Percentiles rank a stretch among this genome's conserved stretches.
These are phyloP conservation scores for Astreopora myriophthalma DNA, from an alignment of 64 coral and sea anemone genomes.

Conservation along the genomic window DNA sequence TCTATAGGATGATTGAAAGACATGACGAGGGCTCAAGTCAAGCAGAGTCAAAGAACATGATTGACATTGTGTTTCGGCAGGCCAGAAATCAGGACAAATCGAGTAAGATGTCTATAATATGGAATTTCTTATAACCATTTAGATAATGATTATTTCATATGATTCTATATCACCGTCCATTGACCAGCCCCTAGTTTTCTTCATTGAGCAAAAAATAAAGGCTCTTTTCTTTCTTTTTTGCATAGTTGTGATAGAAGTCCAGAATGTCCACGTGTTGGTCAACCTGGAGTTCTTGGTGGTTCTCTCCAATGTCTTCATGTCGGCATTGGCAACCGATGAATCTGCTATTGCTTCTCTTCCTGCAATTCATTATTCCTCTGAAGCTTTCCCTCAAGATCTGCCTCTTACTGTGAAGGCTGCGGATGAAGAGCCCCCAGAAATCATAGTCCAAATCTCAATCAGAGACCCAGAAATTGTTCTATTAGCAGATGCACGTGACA, in stretches of 20 bases:
- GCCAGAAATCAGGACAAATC: constrained; percentile 70
- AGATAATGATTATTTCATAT: no score
- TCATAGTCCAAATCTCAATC: constrained; percentile 69
- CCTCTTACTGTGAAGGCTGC: background rate
- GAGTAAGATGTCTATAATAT: constrained; percentile 14
- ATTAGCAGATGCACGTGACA: constrained; percentile 94
- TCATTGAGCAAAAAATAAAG: no score
- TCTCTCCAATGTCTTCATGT: constrained; percentile 79
- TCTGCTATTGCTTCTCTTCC: background rate
- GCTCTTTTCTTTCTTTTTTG: background rate
- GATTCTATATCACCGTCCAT: no score
- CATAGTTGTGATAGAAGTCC: constrained; percentile 76
- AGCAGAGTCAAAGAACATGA: constrained; percentile 90
- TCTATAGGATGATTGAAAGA: constrained; percentile 95
- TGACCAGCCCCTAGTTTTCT: no score
- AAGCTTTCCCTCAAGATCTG: background rate
- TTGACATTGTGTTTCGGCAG: constrained; percentile 84
- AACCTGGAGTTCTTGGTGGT: constrained; percentile 88
- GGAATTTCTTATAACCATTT: no score
- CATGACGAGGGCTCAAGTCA: constrained; percentile 45
- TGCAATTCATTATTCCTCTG: constrained; percentile 16
- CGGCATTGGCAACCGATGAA: constrained; percentile 60
- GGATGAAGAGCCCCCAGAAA: constrained; percentile 64
- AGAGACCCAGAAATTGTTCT: constrained; percentile 90
- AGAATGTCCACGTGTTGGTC: constrained; percentile 65